Base-by-base conservation (phyloP, 2,113 vertebrate species). In the Nothobranchius furzeri region DNA sequence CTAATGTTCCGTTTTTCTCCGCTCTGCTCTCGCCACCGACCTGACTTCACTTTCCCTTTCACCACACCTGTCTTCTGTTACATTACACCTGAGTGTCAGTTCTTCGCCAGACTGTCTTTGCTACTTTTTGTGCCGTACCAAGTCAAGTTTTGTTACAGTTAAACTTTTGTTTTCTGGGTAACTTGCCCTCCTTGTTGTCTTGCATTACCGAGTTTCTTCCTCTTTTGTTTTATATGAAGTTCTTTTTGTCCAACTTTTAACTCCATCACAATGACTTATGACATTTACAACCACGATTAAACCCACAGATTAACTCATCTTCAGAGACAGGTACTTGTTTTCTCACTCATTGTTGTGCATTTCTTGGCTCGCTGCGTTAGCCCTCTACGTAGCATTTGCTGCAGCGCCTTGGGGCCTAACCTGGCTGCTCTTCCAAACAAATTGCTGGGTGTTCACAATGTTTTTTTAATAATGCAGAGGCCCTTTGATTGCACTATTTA, bases 401-500 rank as follows among this genome's bases (percentile, higher is more conserved):
- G 78, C 66, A 56, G 55, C 42, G 87, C 92, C 92, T 87, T 48
- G 64, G 86, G 92, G 88, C 75, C 82, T 53, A 81, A 78, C 83
- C 85, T 85, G 87, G 75, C 86, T 89, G 86, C 77, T 88, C 86
- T 73, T 89, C 83, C 78, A 86, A 92, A 92, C 90, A 92, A 94
- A 93, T 93, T 92, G 91, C 82, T 91, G 72, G 76, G 85, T 88
- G 86, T 92, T 90, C 84, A 82, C 87, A 82, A 85, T 54, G 40
- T 85, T 91, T 92, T 57, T 20, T 58, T 58, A 12, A 11, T 86
- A 86, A 91, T 79, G 77, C 73, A n/a, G 64, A 78, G 73, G 75
- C 79, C 84, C 87, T 91, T 86, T 92, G 91, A 93, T 93, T 91
- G 91, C 83, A 82, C 89, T 88, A 86, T 91, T 92, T 89, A 91